Percentiles rank a stretch among this genome's conserved stretches.
phyloP scores from a whole-genome alignment of 2,888 invertebrate species.

The Chouioia cunea region DNA sequence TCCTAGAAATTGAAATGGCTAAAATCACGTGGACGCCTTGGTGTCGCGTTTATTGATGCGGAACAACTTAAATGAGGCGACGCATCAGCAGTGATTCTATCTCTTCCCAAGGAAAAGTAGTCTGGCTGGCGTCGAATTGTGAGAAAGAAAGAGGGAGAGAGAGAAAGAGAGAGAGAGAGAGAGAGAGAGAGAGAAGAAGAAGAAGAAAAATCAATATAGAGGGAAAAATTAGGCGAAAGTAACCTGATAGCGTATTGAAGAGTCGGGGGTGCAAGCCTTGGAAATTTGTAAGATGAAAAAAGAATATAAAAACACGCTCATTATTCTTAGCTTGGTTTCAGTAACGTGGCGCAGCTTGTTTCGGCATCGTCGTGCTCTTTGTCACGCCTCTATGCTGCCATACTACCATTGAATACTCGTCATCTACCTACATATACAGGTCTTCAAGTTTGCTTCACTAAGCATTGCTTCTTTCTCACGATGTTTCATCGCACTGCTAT shows the following conservation, averaged over 20 bases:
- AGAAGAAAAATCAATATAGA: background rate
- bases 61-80: conserved; percentile 51
- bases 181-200: background rate
- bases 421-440: background rate
- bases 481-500: background rate
- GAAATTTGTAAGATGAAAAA: conserved; percentile 25
- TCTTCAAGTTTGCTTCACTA: conserved; percentile 6
- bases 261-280: conserved; percentile 16
- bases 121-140: conserved; percentile 39
- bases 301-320: conserved; percentile 35
- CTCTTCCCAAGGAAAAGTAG: conserved; percentile 49
- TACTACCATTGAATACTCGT: conserved; percentile 36
- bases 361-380: conserved; percentile 12
- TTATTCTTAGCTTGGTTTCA: conserved; percentile 28
- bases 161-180: background rate
- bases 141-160: background rate
- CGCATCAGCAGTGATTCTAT: conserved; percentile 48
- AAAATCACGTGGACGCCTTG: conserved; percentile 27
- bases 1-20: too few relatives aligned
- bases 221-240: background rate
- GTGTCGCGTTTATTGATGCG: conserved; percentile 42
- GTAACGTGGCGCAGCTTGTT: background rate
- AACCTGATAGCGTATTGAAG: background rate
- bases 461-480: too few relatives aligned
- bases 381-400: conserved; percentile 25